Evolutionary conservation across 2,113 vertebrate species (phyloP), one percentile per base, ranked within the genome.

Genomic region (Recurvirostra avosetta): DNA sequence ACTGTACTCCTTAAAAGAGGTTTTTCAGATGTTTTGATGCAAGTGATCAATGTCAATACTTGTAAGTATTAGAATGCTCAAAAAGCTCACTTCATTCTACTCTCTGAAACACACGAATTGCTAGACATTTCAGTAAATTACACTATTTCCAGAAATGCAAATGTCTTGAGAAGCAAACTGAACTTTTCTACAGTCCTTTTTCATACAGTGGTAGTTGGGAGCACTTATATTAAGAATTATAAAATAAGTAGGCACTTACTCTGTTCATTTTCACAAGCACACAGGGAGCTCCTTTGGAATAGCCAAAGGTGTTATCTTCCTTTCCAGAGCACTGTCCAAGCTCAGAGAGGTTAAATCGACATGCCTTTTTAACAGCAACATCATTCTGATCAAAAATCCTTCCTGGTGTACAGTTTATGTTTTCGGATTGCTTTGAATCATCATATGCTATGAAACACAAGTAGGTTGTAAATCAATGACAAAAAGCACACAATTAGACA

Each of bases 241-340:
- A 93, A 90, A 53, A 25, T 4, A 66, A 94, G 36, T 17, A 76
- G 53, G 59, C 84, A 98, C 99, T 97, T 98, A 99, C 99, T 98
- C 99, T 98, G 97, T 99, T 99, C 98, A 99, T 98, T 97, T 99
- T 99, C 91, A 99, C 98, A 95, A 99, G 97, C 86, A 99, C 94
- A 30, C 99, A 99, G 22, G 99, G 99, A 55, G 96, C 97, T 83
- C 99, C 99, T 82, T 97, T 98, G 80, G 98, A 97, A 92, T 99
- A 99, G 70, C 99, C 99, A 83, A 99, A 99, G 62, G 55, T 97
- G 86, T 94, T 22, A 82, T 99, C 99, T 8, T 96, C 94, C 45
- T 98, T 94, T 80, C 99, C 99, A 43, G 99, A 99, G 98, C 99
- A 99, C 0, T 94, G 89, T 26, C 98, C 97, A 85, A 99, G 98